These are phyloP conservation scores for Rostratula benghalensis DNA, from an alignment of 2,113 vertebrate species.

Conservation along the genomic window DNA sequence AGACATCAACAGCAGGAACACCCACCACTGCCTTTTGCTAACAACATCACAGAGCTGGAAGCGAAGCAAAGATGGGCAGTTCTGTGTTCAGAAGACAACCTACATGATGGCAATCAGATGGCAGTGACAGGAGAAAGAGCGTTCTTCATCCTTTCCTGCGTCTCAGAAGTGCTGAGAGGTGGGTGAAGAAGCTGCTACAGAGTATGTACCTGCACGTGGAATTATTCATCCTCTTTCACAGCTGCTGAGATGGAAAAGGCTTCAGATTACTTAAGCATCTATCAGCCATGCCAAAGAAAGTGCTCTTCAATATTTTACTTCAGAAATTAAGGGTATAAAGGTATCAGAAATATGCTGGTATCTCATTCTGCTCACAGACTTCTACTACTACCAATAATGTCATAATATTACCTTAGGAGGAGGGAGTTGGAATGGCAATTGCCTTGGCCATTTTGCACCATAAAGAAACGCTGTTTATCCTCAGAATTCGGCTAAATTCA, in stretches of 20 bases:
- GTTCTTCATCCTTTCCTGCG: too few species aligned
- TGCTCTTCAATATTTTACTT: neutral
- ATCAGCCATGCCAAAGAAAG: neutral
- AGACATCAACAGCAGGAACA: neutral
- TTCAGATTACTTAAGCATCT: neutral
- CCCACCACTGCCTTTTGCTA: neutral
- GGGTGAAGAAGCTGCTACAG: neutral
- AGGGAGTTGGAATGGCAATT: neutral
- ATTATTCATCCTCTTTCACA: neutral
- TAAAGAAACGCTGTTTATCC: neutral
- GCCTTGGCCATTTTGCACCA: neutral
- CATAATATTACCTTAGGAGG: neutral
- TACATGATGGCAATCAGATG: accelerated
- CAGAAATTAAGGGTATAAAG: neutral
- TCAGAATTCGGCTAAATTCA: neutral
- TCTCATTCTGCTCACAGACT: neutral
- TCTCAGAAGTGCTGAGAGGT: neutral
- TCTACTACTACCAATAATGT: neutral
- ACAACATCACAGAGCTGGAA: neutral
- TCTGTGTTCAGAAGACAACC: neutral
- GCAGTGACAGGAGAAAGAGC: neutral
- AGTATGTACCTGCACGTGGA: accelerated
- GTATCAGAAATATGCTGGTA: neutral
- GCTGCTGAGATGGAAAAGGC: neutral
- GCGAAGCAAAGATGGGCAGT: neutral